phyloP scores from a whole-genome alignment of 2,888 invertebrate species.

The Cactoblastis cactorum region DNA sequence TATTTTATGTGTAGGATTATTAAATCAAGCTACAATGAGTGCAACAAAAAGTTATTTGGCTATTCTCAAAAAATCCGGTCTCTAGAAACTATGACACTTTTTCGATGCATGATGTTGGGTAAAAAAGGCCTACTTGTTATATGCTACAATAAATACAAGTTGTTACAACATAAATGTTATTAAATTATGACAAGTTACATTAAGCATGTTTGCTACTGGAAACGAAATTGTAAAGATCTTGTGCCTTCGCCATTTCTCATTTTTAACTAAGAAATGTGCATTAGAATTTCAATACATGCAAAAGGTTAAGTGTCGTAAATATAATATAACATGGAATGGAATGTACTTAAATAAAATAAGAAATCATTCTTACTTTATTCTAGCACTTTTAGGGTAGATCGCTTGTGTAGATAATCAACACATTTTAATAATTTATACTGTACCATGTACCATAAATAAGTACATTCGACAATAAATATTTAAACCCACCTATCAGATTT shows the following conservation, averaged over 20 bases:
- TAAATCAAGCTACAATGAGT: too few species aligned
- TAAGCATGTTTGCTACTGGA: not conserved
- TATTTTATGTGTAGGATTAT: too few species aligned
- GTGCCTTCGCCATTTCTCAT: conserved; percentile 32
- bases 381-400: conserved; percentile 33
- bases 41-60: too few species aligned
- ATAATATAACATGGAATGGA: conserved; percentile 17
- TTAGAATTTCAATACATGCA: conserved; percentile 3
- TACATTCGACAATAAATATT: conserved; percentile 48
- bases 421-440: conserved; percentile 18
- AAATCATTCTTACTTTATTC: conserved; percentile 22
- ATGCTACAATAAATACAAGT: not conserved
- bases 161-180: not conserved
- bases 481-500: conserved; percentile 47
- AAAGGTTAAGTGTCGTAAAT: not conserved
- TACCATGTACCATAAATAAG: conserved; percentile 17
- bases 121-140: not conserved
- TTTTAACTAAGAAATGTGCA: conserved; percentile 7
- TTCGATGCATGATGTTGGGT: not conserved
- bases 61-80: not conserved
- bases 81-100: not conserved
- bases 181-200: not conserved
- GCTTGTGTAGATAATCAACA: conserved; percentile 37
- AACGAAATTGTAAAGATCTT: conserved; percentile 20
- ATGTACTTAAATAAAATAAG: conserved; percentile 28